Base-by-base conservation (phyloP, 1,140 invertebrate species). In the Calosoma granatense region DNA sequence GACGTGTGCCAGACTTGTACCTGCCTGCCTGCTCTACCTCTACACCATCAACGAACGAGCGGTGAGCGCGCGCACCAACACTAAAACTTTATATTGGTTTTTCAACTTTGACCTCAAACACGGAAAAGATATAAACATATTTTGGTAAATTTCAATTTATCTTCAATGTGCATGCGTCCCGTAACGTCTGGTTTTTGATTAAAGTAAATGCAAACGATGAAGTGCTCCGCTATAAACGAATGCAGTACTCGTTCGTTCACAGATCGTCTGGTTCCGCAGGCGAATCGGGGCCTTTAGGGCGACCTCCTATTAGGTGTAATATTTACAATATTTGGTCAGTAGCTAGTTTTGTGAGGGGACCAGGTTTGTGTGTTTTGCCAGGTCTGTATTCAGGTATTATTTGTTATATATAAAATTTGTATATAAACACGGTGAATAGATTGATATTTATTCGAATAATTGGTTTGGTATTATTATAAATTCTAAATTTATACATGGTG, bases 281-380 rank as follows among this genome's bases (percentile, higher is more conserved):
- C 26, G 26, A 36, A 36, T 17, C 17, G 41, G 17, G 41, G 41
- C 6, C 15, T 47, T 9, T 4, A 17, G 6, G 15, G 41, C 9
- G 9, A 12, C 17, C 15, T 47, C 15, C 41, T 47, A 47, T 47
- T 47, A 47, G 41, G 41, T 47, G 41, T 47, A 47, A 47, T 47
- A 47, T 47, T 47, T 47, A 47, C 41, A 47, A 47, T 47, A 47
- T 47, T 47, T 47, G 41, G 41, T 47, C 41, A 47, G 41, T 47
- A 47, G 41, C 41, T 17, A 4, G 41, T 11, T 47, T 47, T 17
- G 15, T 17, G 9, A 47, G 41, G 41, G 41, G 17, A 17, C 9
- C 17, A 9, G 17, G 3, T 47, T 9, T 47, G 41, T 47, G 9
- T 47, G 41, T 47, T 47, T 36, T 47, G 17, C 41, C 41, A 47